Percentiles rank a stretch among this genome's conserved stretches.
These are phyloP conservation scores for Scrobipalpa atriplicella DNA, from an alignment of 2,888 invertebrate genomes.

Conservation along the genomic window DNA sequence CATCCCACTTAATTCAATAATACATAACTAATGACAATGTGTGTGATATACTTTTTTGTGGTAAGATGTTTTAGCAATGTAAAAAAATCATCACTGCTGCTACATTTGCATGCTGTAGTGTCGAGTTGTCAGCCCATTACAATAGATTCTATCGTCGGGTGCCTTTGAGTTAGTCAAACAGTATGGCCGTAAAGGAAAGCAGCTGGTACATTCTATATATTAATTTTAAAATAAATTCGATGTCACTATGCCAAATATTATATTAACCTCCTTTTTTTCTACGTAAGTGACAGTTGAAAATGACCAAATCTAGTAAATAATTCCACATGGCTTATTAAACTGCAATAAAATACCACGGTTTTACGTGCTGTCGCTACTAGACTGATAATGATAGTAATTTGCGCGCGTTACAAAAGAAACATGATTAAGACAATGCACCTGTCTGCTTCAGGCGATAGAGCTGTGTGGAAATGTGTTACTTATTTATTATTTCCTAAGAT, in stretches of 20 bases:
- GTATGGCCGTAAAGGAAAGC: no score
- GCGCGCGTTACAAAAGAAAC: background rate
- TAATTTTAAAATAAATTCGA: no score
- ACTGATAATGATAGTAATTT: constrained; percentile 14
- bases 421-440: constrained; percentile 10
- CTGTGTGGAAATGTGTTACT: background rate
- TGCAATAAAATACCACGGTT: background rate
- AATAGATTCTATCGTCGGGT: no score
- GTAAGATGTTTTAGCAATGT: no score
- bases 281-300: background rate
- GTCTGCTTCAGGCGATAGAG: constrained; percentile 1
- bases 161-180: no score
- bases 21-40: no score
- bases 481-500: background rate
- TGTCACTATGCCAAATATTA: background rate
- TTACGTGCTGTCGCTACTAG: constrained; percentile 13
- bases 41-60: no score
- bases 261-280: constrained; percentile 4
- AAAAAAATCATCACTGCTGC: no score
- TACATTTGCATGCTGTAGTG: no score
- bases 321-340: background rate
- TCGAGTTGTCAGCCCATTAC: no score
- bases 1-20: no score
- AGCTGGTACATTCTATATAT: no score
- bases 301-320: background rate